phyloP scores from a whole-genome alignment of 2,113 vertebrate species.

The Gallinago undulata region DNA sequence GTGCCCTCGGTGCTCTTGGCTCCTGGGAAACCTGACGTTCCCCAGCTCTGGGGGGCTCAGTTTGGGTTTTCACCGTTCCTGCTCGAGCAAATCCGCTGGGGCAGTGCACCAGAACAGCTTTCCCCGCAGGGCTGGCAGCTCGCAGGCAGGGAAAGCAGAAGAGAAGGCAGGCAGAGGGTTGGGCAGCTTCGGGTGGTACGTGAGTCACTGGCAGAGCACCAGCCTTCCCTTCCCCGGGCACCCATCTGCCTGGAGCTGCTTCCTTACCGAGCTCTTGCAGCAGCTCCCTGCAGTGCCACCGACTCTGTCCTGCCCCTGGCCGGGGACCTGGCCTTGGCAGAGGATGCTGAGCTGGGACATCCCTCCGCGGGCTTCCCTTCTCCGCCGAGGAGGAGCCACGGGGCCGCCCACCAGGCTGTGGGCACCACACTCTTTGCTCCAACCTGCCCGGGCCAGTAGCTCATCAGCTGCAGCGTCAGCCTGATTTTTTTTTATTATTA shows the following conservation, averaged over 20 bases:
- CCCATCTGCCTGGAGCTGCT: neutral
- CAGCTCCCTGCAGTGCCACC: fast-evolving
- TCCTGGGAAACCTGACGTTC: neutral
- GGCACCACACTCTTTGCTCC: neutral
- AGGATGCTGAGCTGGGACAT: neutral
- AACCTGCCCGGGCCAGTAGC: neutral
- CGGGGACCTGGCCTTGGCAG: fast-evolving
- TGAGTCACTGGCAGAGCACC: neutral
- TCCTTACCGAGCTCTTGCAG: fast-evolving
- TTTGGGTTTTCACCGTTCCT: neutral
- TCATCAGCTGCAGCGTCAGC: neutral
- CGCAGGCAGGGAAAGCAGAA: neutral
- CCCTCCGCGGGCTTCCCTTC: neutral
- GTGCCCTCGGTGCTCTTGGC: fast-evolving
- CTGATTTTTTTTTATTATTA: neutral
- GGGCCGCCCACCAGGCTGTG: fast-evolving
- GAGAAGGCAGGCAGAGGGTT: neutral
- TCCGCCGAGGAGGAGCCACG: fast-evolving
- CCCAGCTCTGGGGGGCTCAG: neutral
- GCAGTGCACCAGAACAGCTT: neutral
- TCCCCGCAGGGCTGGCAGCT: neutral
- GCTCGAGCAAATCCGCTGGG: fast-evolving
- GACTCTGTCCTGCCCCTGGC: neutral
- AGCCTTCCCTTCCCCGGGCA: fast-evolving
- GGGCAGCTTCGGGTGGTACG: neutral